Evolutionary conservation across 2,797 vertebrate species (phyloP).

Genomic region (Miichthys miiuy): DNA sequence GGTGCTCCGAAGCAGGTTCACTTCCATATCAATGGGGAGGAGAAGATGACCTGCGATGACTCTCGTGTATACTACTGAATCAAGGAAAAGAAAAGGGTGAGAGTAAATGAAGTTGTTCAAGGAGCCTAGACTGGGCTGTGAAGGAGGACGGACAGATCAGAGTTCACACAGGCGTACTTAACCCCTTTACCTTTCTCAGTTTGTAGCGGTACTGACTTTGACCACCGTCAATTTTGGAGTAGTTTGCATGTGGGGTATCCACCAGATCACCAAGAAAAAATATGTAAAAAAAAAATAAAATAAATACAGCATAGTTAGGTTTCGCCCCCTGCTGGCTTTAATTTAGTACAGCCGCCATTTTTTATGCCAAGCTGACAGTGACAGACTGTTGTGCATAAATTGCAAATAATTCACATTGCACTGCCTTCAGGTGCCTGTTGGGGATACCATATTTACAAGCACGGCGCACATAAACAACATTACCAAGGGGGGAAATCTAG

Average conservation of each 20-base stretch:
- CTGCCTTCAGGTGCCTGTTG: conserved; percentile 39
- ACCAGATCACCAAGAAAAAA: background rate
- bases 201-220: conserved; percentile 4
- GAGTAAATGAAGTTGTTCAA: conserved; percentile 50
- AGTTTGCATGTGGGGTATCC: background rate
- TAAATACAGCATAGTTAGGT: conserved; percentile 9
- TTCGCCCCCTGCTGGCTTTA: conserved; percentile 37
- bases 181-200: conserved; percentile 3
- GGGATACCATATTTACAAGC: conserved; percentile 27
- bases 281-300: background rate
- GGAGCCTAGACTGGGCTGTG: conserved; percentile 18
- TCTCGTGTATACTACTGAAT: conserved; percentile 46
- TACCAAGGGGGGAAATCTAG: background rate
- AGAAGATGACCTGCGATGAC: conserved; percentile 58
- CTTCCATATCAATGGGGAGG: conserved; percentile 46
- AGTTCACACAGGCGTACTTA: conserved; percentile 28
- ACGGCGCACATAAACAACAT: background rate
- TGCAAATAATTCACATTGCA: conserved; percentile 26
- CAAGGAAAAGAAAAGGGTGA: conserved; percentile 28
- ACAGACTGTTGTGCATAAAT: conserved; percentile 27
- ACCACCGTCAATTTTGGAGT: background rate
- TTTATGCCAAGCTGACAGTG: conserved; percentile 35
- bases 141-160: conserved; percentile 33
- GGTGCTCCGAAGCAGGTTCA: conserved; percentile 45
- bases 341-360: conserved; percentile 44